These are phyloP conservation scores for Littorina saxatilis DNA, from an alignment of 1,140 invertebrate genomes.

Conservation along the genomic window DNA sequence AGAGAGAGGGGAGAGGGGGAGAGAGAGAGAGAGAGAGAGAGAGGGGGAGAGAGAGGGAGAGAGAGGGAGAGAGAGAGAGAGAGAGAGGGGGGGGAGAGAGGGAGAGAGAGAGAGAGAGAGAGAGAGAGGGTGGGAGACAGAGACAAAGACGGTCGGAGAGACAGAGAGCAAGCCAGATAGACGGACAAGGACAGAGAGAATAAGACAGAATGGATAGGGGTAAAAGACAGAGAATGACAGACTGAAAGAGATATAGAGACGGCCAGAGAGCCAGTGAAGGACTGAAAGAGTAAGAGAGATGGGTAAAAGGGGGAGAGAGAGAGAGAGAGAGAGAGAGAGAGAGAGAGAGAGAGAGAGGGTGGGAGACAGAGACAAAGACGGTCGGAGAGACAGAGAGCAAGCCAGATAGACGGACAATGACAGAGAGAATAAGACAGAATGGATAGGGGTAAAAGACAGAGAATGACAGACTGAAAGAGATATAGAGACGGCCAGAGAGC, in stretches of 20 bases:
- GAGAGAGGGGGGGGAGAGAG: constrained; percentile 44
- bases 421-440: too few relatives aligned
- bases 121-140: too few relatives aligned
- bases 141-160: neutral
- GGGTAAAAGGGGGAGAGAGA: neutral
- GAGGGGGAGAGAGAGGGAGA: constrained; percentile 26
- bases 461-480: neutral
- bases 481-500: neutral
- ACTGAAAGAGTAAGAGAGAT: too few relatives aligned
- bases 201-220: neutral
- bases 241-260: too few relatives aligned
- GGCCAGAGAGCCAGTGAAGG: too few relatives aligned
- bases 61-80: constrained; percentile 4
- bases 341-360: constrained; percentile 31
- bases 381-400: too few relatives aligned
- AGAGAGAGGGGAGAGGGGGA: too few relatives aligned
- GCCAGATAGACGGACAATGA: neutral
- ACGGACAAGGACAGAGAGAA: too few relatives aligned
- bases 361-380: neutral
- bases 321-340: constrained; percentile 14
- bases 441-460: neutral
- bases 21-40: constrained; percentile 1
- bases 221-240: too few relatives aligned
- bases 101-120: constrained; percentile 23
- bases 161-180: neutral